Conservation (phyloP, 2,797 vertebrate genomes). For the Enteromius fasciolatus region DNA sequence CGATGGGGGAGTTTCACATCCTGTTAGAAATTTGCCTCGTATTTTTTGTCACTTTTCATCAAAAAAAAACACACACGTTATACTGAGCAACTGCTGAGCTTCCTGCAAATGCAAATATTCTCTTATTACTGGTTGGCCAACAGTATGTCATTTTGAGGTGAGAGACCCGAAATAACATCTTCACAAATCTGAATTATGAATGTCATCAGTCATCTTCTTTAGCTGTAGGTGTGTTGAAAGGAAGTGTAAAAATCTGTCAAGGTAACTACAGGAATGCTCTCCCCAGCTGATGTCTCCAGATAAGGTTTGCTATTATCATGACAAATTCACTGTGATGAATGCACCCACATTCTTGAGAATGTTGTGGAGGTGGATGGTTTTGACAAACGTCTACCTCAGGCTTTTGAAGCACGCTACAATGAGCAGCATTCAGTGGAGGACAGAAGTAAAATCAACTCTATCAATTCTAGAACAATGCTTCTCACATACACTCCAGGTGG, state of each 20-base stretch:
- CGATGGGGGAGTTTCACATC: slow-evolving; percentile 27
- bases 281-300: slow-evolving; percentile 31
- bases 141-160: slow-evolving; percentile 7
- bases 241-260: slow-evolving; percentile 38
- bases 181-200: slow-evolving; percentile 29
- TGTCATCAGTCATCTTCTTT: slow-evolving; percentile 22
- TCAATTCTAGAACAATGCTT: slow-evolving; percentile 22
- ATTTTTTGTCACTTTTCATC: slow-evolving; percentile 52
- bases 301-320: slow-evolving; percentile 48
- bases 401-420: slow-evolving; percentile 46
- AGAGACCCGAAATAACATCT: slow-evolving; percentile 34
- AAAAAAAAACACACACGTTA: slow-evolving; percentile 3
- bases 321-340: slow-evolving; percentile 49
- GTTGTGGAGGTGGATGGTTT: slow-evolving; percentile 51
- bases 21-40: slow-evolving; percentile 47
- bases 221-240: slow-evolving; percentile 15
- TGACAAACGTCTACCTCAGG: slow-evolving; percentile 41
- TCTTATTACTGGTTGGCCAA: slow-evolving; percentile 17
- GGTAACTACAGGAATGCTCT: slow-evolving; percentile 32
- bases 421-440: slow-evolving; percentile 40
- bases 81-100: slow-evolving; percentile 17
- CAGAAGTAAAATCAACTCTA: slow-evolving; percentile 18
- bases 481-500: background rate
- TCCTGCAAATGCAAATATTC: slow-evolving; percentile 50
- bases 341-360: slow-evolving; percentile 42